Evolutionary conservation across 92 coral and sea anemone genomes (phyloP).

Genomic region (Epizoanthus fatuus): DNA sequence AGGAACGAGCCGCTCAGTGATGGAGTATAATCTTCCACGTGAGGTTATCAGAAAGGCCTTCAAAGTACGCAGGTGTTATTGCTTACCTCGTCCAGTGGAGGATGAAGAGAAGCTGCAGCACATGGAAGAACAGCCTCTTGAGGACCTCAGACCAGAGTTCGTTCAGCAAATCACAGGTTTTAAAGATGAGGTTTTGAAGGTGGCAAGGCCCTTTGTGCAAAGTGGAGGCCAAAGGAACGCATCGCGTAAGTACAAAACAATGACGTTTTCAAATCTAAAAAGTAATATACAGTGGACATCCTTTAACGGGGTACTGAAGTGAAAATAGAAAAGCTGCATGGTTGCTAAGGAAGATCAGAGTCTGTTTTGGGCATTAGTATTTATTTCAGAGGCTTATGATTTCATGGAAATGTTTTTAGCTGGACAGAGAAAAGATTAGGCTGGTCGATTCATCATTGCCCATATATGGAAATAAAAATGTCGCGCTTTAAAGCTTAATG

Average conservation of each 20-base stretch:
- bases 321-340: too few species aligned
- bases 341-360: too few species aligned
- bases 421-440: too few species aligned
- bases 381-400: too few species aligned
- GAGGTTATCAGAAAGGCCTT: conserved; percentile 33
- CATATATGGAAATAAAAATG: too few species aligned
- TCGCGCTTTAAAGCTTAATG: too few species aligned
- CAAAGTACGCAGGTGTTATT: conserved; percentile 13
- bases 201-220: neutral
- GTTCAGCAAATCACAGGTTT: conserved; percentile 6
- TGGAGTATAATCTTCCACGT: conserved; percentile 33
- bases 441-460: too few species aligned
- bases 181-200: conserved; percentile 1
- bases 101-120: conserved; percentile 18
- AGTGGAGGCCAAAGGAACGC: conserved; percentile 23
- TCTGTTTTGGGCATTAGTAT: too few species aligned
- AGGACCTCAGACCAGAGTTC: conserved; percentile 25
- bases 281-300: too few species aligned
- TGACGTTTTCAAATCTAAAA: too few species aligned
- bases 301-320: too few species aligned
- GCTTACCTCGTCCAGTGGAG: conserved; percentile 33
- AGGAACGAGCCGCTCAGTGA: conserved; percentile 13
- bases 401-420: too few species aligned
- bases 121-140: conserved; percentile 28
- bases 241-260: neutral